Conservation (phyloP, 1,140 invertebrate species). For the Pemphigus obesinymphae region DNA sequence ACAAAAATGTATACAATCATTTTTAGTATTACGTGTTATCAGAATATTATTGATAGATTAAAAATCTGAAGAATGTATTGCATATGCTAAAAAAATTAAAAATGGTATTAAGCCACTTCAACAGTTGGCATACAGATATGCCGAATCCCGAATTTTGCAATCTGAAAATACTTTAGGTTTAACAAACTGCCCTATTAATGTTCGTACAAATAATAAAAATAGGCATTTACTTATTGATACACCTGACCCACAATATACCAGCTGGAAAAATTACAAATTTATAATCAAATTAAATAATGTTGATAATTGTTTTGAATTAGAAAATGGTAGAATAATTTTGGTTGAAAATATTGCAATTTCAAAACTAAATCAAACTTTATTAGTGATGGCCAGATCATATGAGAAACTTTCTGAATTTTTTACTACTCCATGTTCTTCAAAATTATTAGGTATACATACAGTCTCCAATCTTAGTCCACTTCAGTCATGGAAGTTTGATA, state of each 20-base stretch:
- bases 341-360: not conserved
- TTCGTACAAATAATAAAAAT: not conserved
- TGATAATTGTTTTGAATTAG: not conserved
- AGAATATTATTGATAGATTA: not conserved
- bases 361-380: not conserved
- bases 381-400: not conserved
- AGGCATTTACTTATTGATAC: not conserved
- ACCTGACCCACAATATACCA: not conserved
- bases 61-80: not conserved
- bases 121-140: not conserved
- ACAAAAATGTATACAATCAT: not conserved
- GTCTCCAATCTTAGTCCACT: not conserved
- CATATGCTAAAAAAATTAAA: constrained; percentile 26
- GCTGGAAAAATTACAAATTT: not conserved
- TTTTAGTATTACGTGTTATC: not conserved
- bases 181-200: not conserved
- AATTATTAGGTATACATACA: not conserved
- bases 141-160: not conserved
- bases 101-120: not conserved
- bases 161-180: not conserved
- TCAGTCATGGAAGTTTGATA: not conserved
- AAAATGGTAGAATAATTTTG: not conserved
- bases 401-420: not conserved
- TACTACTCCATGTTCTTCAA: not conserved
- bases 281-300: not conserved